Evolutionary conservation across 2,888 invertebrate species (phyloP).

Genomic region (Latheticus oryzae): DNA sequence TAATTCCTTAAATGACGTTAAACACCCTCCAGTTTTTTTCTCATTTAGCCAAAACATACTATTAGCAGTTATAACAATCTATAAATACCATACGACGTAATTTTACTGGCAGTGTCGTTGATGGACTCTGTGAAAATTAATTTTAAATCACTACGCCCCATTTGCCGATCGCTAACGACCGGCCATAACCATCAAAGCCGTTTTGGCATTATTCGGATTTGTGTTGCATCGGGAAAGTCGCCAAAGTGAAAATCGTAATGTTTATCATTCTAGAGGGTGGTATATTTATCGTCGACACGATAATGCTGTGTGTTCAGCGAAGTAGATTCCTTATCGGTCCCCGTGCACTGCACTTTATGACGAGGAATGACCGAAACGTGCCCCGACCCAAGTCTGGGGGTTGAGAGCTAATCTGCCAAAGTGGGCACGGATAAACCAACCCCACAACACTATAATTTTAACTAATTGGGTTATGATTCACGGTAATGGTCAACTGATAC

Average conservation of each 20-base stretch:
- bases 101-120: too few relatives aligned
- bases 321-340: constrained; percentile 52
- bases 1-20: too few relatives aligned
- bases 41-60: too few relatives aligned
- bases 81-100: too few relatives aligned
- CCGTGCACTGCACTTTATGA: constrained; percentile 50
- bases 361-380: constrained; percentile 55
- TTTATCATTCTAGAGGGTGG: constrained; percentile 51
- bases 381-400: constrained; percentile 44
- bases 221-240: constrained; percentile 50
- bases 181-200: constrained; percentile 52
- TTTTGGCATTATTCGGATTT: constrained; percentile 48
- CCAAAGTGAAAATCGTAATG: constrained; percentile 57
- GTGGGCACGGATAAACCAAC: constrained; percentile 26
- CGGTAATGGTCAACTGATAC: constrained; percentile 41
- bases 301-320: constrained; percentile 53
- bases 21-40: too few relatives aligned
- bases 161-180: constrained; percentile 53
- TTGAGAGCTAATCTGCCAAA: constrained; percentile 25
- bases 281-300: constrained; percentile 52
- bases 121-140: too few relatives aligned
- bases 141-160: too few relatives aligned
- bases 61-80: too few relatives aligned
- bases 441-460: constrained; percentile 40
- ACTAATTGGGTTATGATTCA: constrained; percentile 46